These are phyloP conservation scores for Maniola jurtina DNA, from an alignment of 1,140 invertebrate genomes.

Conservation along the genomic window DNA sequence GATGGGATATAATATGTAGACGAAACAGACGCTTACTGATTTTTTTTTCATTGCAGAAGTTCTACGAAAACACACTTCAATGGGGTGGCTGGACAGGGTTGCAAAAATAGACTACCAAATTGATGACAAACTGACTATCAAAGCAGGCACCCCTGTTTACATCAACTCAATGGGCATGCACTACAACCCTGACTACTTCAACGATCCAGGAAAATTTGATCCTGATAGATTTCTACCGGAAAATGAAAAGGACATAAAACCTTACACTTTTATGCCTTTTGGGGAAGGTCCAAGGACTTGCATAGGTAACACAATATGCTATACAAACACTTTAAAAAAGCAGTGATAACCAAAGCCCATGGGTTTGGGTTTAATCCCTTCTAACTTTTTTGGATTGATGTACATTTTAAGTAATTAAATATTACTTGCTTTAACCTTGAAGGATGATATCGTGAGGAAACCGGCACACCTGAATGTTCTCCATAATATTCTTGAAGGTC, in stretches of 20 bases:
- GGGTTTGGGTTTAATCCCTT: too few species aligned
- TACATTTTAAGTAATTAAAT: too few species aligned
- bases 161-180: constrained; percentile 70
- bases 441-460: too few species aligned
- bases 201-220: constrained; percentile 22
- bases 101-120: constrained; percentile 58
- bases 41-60: constrained; percentile 66
- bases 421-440: too few species aligned
- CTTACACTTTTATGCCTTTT: constrained; percentile 27
- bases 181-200: constrained; percentile 53
- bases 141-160: constrained; percentile 50
- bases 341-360: too few species aligned
- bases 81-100: constrained; percentile 66
- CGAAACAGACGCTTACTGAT: too few species aligned
- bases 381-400: too few species aligned
- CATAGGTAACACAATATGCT: constrained; percentile 29
- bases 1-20: too few species aligned
- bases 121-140: constrained; percentile 62
- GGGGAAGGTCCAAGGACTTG: constrained; percentile 32
- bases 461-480: too few species aligned
- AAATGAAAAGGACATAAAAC: constrained; percentile 28
- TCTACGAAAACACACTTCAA: constrained; percentile 77
- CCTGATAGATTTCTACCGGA: constrained; percentile 34
- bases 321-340: too few species aligned
- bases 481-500: too few species aligned